A percentile compares a stretch with the other conserved stretches of the same genome.
Evolutionary conservation across 2,113 vertebrate genomes (phyloP).

Genomic region (Numenius arquata): DNA sequence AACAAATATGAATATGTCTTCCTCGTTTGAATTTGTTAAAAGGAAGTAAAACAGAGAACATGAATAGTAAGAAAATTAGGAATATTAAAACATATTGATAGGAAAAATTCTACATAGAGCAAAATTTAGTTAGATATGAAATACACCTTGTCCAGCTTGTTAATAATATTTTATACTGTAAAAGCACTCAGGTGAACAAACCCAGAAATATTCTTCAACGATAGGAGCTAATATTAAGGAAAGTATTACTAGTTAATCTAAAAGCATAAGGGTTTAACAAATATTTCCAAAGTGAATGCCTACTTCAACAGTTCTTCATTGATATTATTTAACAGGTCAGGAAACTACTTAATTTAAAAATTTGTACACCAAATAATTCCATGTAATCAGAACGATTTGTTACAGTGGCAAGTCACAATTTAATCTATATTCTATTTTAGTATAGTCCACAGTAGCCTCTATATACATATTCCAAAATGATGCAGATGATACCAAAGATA

Average conservation of each 20-base stretch:
- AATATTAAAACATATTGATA: neutral
- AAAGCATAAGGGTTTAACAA: neutral
- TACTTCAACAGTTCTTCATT: neutral
- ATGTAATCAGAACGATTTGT: conserved; percentile 3
- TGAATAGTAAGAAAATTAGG: neutral
- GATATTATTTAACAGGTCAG: conserved; percentile 11
- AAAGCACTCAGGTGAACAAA: neutral
- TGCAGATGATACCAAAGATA: neutral
- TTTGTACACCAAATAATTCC: neutral
- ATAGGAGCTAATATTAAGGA: neutral
- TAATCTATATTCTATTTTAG: conserved; percentile 5
- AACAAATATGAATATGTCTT: neutral
- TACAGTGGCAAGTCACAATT: neutral
- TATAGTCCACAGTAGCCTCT: neutral
- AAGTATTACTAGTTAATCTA: neutral
- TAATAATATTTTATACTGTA: neutral
- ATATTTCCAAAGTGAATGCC: conserved; percentile 8
- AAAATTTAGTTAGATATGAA: neutral
- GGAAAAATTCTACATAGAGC: neutral
- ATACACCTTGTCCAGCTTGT: neutral
- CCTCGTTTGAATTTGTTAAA: neutral
- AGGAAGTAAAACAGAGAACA: neutral
- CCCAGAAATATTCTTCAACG: neutral
- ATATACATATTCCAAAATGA: neutral
- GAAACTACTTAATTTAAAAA: conserved; percentile 43